Base-by-base conservation (phyloP, 1,140 invertebrate genomes). In the Laodelphax striatellus region DNA sequence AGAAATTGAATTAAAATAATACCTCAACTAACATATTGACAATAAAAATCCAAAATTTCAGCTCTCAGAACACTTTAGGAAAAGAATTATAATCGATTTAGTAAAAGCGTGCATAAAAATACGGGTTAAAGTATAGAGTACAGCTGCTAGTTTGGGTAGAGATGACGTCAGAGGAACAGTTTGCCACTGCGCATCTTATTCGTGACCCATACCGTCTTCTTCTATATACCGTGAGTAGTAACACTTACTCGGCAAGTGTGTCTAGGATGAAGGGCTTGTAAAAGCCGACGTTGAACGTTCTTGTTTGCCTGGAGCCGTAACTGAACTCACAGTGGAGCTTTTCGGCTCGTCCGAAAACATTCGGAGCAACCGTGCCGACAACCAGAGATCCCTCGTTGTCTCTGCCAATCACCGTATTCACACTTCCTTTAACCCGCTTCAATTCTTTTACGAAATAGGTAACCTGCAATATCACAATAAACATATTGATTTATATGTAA, bases 361-460 rank as follows among this genome's bases (percentile, higher is more conserved):
- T 96, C 0, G 90, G 90, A 57, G 86, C 73, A 66, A 79, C 78
- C 11, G 84, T 70, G 38, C 84, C 82, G 17, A 91, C 73, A 11
- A 85, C 76, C 34, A 94, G 65, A 24, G 87, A 86, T 9, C 87
- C 90, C 71, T 93, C 90, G 72, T 94, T 94, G 72, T 94, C 93
- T 64, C 90, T 87, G 24, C 88, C 89, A 57, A 93, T 82, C 61
- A 85, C 79, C 0, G 90, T 92, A 64, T 83, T 88, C 41, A 93
- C 77, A n/a, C 85, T 85, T 11, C 90, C 91, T 44, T 82, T 80
- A 24, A 92, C 67, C 28, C 87, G 71, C 52, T 82, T 82, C 55
- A 84, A 67, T 75, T 94, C 92, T 59, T 79, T 76, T 14, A 94
- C 88, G 62, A 82, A 79, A 71, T 92, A 94, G 14, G 86, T 90